These are phyloP conservation scores for Oncorhynchus masou DNA, from an alignment of 2,113 vertebrate genomes.

Conservation along the genomic window DNA sequence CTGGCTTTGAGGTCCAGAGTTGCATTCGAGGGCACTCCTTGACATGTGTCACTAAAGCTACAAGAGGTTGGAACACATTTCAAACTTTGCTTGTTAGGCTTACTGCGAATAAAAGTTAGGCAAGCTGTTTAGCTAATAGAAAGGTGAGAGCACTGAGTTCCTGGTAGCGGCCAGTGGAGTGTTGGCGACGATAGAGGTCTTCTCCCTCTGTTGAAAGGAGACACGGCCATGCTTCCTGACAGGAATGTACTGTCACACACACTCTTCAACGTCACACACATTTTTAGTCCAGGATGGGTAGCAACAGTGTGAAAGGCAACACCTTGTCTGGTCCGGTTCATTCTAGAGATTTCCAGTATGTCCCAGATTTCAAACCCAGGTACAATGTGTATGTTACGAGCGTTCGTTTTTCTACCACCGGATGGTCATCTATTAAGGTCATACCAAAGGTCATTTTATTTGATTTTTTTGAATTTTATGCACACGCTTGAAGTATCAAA, in stretches of 20 bases:
- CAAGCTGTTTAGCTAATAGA: neutral
- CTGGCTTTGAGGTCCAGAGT: no score
- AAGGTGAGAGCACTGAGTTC: neutral
- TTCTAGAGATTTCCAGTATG: neutral
- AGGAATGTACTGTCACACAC: slow-evolving; percentile 31
- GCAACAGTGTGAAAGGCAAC: slow-evolving; percentile 60
- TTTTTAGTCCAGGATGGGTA: slow-evolving; percentile 63
- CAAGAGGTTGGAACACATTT: no score
- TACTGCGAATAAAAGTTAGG: neutral
- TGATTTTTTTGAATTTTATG: no score
- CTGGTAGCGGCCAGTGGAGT: slow-evolving; percentile 10
- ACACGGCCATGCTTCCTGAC: slow-evolving; percentile 20
- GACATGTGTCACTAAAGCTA: no score
- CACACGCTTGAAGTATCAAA: no score
- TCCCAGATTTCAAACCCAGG: no score
- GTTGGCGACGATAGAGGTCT: neutral
- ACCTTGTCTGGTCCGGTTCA: slow-evolving; percentile 25
- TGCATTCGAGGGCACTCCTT: no score
- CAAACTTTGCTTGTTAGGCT: neutral
- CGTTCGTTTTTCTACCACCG: no score
- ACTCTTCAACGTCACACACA: slow-evolving; percentile 16
- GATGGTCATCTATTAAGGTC: no score
- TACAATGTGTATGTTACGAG: slow-evolving; percentile 8
- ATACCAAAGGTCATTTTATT: no score
- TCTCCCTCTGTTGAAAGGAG: slow-evolving; percentile 44